Percentiles rank a stretch among this genome's conserved stretches.
phyloP scores from a whole-genome alignment of 2,797 vertebrate species.

The Tolypeutes matacus region DNA sequence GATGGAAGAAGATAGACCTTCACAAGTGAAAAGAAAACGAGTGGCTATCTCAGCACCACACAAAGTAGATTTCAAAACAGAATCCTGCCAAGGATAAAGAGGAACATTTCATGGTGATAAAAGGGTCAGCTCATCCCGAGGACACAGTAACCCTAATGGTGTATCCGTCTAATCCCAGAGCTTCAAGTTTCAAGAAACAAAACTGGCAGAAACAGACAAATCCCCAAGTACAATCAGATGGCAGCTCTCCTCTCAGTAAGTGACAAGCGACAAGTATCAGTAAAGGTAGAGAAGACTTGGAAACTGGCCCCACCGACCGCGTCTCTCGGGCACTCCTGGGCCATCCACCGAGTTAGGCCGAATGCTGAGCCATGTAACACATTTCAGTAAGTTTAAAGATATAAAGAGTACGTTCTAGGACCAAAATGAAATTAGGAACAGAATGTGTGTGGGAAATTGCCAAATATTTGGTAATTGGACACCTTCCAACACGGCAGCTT shows the following conservation, averaged over 20 bases:
- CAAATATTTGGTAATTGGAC: constrained; percentile 17
- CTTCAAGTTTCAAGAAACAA: not conserved
- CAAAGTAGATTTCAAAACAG: not conserved
- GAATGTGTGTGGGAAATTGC: not conserved
- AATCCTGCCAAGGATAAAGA: not conserved
- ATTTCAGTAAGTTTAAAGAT: not conserved
- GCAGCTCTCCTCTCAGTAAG: not conserved
- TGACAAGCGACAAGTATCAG: not conserved
- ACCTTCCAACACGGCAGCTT: not conserved
- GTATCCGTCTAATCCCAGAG: not conserved
- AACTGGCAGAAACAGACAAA: not conserved
- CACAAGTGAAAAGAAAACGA: not conserved
- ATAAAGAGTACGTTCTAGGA: not conserved
- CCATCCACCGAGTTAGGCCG: not conserved
- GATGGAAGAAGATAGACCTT: not conserved
- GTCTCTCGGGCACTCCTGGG: not conserved
- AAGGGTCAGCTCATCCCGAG: not conserved
- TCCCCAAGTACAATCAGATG: not conserved
- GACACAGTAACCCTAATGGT: not conserved
- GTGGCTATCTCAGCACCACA: not conserved
- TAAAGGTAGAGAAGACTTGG: not conserved
- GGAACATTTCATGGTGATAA: not conserved
- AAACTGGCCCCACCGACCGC: not conserved
- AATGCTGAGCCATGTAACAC: too few relatives aligned
- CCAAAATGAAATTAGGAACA: constrained; percentile 18